Evolutionary conservation across 2,888 invertebrate genomes (phyloP).

Genomic region (Halocaridina rubra): DNA sequence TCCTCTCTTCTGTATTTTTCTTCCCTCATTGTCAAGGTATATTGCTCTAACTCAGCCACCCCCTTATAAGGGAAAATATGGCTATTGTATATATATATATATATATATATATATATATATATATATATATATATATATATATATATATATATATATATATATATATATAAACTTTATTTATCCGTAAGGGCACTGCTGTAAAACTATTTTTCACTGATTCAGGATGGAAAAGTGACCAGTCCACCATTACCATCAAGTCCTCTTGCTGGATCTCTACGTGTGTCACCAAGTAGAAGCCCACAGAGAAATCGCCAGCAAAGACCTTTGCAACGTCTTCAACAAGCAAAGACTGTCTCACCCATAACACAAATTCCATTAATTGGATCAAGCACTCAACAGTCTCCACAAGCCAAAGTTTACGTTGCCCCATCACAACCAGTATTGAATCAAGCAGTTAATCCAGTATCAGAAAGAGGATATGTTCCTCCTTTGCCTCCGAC

Average conservation of each 20-base stretch:
- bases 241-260: slow-evolving; percentile 18
- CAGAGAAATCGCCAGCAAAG: slow-evolving; percentile 25
- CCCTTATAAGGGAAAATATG: too few species aligned
- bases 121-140: too few species aligned
- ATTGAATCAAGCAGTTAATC: neutral
- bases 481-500: slow-evolving; percentile 17
- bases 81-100: too few species aligned
- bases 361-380: neutral
- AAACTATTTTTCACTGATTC: neutral
- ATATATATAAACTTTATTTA: too few species aligned
- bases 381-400: neutral
- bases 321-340: neutral
- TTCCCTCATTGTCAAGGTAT: too few species aligned
- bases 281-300: neutral
- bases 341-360: neutral
- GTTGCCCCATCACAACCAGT: slow-evolving; percentile 25
- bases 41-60: too few species aligned
- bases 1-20: too few species aligned
- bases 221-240: slow-evolving; percentile 26
- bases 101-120: neutral
- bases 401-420: slow-evolving; percentile 20
- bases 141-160: neutral
- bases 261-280: too few species aligned
- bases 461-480: neutral
- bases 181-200: too few species aligned